These are phyloP conservation scores for Mustelus asterias DNA, from an alignment of 2,113 vertebrate species.

Conservation along the genomic window DNA sequence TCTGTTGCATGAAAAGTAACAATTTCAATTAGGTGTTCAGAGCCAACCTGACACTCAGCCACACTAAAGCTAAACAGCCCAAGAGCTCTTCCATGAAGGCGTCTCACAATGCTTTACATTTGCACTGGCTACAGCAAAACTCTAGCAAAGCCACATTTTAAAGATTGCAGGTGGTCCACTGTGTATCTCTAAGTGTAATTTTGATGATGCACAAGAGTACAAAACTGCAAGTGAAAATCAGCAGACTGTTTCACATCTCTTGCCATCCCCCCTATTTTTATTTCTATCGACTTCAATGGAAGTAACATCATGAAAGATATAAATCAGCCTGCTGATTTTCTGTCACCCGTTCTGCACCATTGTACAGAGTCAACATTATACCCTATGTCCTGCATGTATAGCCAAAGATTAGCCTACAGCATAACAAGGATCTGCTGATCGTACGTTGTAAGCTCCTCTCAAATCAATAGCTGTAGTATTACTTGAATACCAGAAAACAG, in stretches of 20 bases:
- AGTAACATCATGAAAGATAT: background rate
- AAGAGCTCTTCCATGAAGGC: background rate
- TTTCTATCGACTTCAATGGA: background rate
- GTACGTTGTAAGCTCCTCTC: background rate
- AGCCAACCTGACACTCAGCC: background rate
- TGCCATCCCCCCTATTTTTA: background rate
- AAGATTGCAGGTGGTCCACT: background rate
- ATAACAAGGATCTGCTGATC: background rate
- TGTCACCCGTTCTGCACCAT: background rate
- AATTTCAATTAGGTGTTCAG: background rate
- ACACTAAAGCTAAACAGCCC: background rate
- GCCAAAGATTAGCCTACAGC: background rate
- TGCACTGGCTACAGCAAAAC: background rate
- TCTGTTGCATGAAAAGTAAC: background rate
- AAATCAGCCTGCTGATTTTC: background rate
- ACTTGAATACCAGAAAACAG: background rate
- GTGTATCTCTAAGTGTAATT: background rate
- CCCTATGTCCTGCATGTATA: background rate
- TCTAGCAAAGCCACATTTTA: background rate
- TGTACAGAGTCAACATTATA: background rate
- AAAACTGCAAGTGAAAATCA: background rate
- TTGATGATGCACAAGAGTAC: background rate
- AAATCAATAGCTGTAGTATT: background rate
- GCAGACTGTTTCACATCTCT: background rate
- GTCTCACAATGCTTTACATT: background rate